phyloP scores from a whole-genome alignment of 2,888 invertebrate species.

The Ormyrus pomaceus region DNA sequence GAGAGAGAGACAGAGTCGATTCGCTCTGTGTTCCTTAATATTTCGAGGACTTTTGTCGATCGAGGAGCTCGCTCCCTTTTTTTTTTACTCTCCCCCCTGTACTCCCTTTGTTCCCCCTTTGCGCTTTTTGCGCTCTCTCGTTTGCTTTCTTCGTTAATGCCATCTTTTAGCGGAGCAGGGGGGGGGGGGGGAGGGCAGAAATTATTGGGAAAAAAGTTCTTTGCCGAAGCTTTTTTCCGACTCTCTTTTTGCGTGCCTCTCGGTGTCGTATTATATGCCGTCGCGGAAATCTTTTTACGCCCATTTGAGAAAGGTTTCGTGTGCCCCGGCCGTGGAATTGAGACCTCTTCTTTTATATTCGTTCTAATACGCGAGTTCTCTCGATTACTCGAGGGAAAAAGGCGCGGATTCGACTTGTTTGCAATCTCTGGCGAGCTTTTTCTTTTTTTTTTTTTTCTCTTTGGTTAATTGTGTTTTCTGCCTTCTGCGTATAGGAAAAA shows the following conservation, averaged over 20 bases:
- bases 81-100: neutral
- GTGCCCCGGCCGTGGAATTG: slow-evolving; percentile 4
- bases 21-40: slow-evolving; percentile 4
- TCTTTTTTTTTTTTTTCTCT: too few species aligned
- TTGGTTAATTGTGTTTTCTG: too few species aligned
- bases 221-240: too few species aligned
- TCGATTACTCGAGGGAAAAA: neutral
- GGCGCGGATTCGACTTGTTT: neutral
- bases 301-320: neutral
- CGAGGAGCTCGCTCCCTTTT: neutral
- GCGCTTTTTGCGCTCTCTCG: neutral
- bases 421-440: neutral
- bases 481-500: neutral
- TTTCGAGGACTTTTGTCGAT: neutral
- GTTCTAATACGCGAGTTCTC: slow-evolving; percentile 5
- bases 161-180: neutral
- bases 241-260: neutral
- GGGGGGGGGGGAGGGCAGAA: too few species aligned
- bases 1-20: too few species aligned
- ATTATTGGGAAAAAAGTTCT: too few species aligned
- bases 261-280: neutral
- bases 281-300: slow-evolving; percentile 22
- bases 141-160: slow-evolving; percentile 19
- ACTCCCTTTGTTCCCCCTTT: neutral
- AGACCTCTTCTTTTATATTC: neutral